Base-by-base conservation (phyloP, 2,113 vertebrate species). In the Istiophorus platypterus region DNA sequence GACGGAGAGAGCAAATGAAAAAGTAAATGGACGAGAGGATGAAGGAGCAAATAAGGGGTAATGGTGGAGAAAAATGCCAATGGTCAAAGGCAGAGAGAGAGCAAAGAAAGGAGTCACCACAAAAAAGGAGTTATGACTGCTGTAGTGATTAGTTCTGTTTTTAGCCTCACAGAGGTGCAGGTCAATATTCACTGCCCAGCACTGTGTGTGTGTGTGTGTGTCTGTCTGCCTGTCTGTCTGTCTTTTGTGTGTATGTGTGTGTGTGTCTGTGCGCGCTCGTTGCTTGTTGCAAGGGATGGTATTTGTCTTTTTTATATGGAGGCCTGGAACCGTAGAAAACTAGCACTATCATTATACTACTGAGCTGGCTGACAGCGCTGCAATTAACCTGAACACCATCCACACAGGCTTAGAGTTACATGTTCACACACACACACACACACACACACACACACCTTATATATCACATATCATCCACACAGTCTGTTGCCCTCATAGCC, bases 81-180 rank as follows among this genome's bases (percentile, higher is more conserved):
- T 71, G 82, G 85, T 84, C 68, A 73, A 80, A 85, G 85, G 51
- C 66, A 76, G 82, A 72, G 41, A 59, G 63, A 81, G 78, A 58
- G 74, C 49, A 72, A 78, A 87, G 80, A 82, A 85, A 84, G 63
- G 77, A 91, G 85, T 89, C 76, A 61, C 83, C 81, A 83, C 80
- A 89, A 85, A 90, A 85, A 75, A 91, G 90, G 90, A 92, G 87
- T 89, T 90, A 93, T 92, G 89, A 91, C 86, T 72, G 72, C 67
- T 71, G 87, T 80, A 80, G 87, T 89, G 93, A 94, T 94, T 92
- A 90, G 85, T 91, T 94, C 92, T 92, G 93, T 94, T 95, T 95
- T 94, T 94, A 93, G 89, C 90, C 82, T 81, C 31, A 78, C 79
- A 86, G 78, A 88, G 86, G 86, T 80, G 68, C 81, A 85, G 91